Conservation (phyloP, 2,888 invertebrate genomes). For the Ypsolopha sequella region DNA sequence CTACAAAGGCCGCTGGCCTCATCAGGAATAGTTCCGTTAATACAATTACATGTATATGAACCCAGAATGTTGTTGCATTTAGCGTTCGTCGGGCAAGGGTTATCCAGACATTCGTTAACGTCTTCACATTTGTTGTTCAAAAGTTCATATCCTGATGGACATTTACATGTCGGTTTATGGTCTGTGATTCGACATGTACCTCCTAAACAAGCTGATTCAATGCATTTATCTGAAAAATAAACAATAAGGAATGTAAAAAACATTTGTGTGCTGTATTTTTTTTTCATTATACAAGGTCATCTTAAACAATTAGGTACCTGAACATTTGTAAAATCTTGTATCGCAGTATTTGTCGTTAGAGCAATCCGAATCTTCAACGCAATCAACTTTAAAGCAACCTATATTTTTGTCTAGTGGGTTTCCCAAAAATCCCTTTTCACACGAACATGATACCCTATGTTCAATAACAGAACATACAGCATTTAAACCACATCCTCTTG, state of each 20-base stretch:
- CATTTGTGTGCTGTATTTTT: too few relatives aligned
- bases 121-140: conserved; percentile 79
- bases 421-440: conserved; percentile 85
- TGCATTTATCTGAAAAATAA: conserved; percentile 79
- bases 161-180: conserved; percentile 80
- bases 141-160: conserved; percentile 80
- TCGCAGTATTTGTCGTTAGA: conserved; percentile 82
- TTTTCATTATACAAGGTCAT: too few relatives aligned
- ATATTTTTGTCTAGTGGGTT: conserved; percentile 81
- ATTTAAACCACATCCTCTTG: conserved; percentile 79
- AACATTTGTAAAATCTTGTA: conserved; percentile 80
- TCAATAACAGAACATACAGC: conserved; percentile 81
- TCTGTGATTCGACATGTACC: conserved; percentile 81
- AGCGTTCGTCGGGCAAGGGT: conserved; percentile 85
- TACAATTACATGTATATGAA: conserved; percentile 81
- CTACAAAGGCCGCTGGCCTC: conserved; percentile 79
- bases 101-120: conserved; percentile 81
- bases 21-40: conserved; percentile 85
- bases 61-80: conserved; percentile 84
- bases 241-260: conserved; percentile 1
- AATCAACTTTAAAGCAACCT: conserved; percentile 93
- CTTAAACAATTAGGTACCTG: conserved; percentile 50
- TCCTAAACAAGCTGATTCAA: conserved; percentile 81
- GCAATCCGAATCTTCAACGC: conserved; percentile 83
- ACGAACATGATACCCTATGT: conserved; percentile 80